Percentiles rank a stretch among this genome's conserved stretches.
Evolutionary conservation across 2,797 vertebrate genomes (phyloP).

Genomic region (Alectoris magna): DNA sequence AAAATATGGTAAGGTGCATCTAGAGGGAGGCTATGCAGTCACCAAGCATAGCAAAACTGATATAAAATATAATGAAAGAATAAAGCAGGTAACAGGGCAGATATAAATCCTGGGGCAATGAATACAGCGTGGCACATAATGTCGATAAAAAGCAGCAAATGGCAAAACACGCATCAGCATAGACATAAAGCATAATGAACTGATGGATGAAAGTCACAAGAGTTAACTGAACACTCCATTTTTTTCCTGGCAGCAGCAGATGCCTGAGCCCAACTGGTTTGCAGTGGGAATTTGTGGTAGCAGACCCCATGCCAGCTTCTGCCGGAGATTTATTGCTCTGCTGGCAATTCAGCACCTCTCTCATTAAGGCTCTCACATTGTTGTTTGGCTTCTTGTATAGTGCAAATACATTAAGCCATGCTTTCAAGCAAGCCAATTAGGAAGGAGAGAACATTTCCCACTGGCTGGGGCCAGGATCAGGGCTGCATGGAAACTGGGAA

Average conservation of each 20-base stretch:
- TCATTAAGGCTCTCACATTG: not conserved
- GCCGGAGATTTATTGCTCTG: not conserved
- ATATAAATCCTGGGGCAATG: slow-evolving; percentile 42
- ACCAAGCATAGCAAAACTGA: slow-evolving; percentile 6
- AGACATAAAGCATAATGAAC: slow-evolving; percentile 40
- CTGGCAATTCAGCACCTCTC: not conserved
- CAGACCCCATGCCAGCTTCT: not conserved
- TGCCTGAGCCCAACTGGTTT: not conserved
- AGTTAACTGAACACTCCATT: not conserved
- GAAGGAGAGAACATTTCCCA: not conserved
- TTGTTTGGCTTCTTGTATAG: slow-evolving; percentile 7
- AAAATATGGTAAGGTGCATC: not conserved
- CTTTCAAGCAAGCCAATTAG: not conserved
- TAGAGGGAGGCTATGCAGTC: not conserved
- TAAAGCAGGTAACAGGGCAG: slow-evolving; percentile 27
- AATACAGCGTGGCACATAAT: slow-evolving; percentile 12
- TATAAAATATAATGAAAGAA: slow-evolving; percentile 49
- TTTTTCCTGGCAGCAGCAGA: slow-evolving; percentile 1
- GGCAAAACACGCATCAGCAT: slow-evolving; percentile 44
- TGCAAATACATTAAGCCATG: not conserved
- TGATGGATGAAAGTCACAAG: slow-evolving; percentile 20
- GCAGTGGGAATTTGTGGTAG: not conserved
- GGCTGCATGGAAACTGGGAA: not conserved
- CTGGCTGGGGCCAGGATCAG: not conserved
- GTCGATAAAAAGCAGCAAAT: slow-evolving; percentile 14